These are phyloP conservation scores for Cataglyphis altisquamis DNA, from an alignment of 2,888 invertebrate species.

Conservation along the genomic window DNA sequence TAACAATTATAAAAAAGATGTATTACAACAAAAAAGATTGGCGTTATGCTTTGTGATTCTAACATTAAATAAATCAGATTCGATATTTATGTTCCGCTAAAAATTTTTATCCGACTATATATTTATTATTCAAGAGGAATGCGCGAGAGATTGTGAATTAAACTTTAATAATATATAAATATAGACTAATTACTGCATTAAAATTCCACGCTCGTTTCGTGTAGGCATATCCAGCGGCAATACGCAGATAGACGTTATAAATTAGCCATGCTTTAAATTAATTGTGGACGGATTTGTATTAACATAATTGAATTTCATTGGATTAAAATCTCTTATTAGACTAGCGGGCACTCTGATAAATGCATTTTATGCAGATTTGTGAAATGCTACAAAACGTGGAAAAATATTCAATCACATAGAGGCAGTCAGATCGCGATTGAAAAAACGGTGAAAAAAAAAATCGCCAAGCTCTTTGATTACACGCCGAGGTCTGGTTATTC, in stretches of 20 bases:
- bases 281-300: constrained; percentile 31
- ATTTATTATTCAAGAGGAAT: constrained; percentile 7
- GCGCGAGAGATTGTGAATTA: background rate
- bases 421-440: constrained; percentile 27
- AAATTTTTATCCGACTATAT: constrained; percentile 16
- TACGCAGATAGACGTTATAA: background rate
- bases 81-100: background rate
- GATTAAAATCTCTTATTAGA: constrained; percentile 50
- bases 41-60: background rate
- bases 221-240: background rate
- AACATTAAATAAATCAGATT: constrained; percentile 1
- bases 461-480: constrained; percentile 47
- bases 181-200: constrained; percentile 18
- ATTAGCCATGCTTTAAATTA: constrained; percentile 17
- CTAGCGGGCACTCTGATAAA: constrained; percentile 13
- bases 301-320: constrained; percentile 45
- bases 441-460: constrained; percentile 27
- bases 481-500: constrained; percentile 39
- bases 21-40: background rate
- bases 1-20: background rate
- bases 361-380: constrained; percentile 41
- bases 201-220: constrained; percentile 20
- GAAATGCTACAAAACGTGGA: constrained; percentile 29
- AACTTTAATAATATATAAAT: constrained; percentile 10
- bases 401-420: constrained; percentile 46